These are phyloP conservation scores for Pectinophora gossypiella DNA, from an alignment of 1,140 invertebrate species.

Conservation along the genomic window DNA sequence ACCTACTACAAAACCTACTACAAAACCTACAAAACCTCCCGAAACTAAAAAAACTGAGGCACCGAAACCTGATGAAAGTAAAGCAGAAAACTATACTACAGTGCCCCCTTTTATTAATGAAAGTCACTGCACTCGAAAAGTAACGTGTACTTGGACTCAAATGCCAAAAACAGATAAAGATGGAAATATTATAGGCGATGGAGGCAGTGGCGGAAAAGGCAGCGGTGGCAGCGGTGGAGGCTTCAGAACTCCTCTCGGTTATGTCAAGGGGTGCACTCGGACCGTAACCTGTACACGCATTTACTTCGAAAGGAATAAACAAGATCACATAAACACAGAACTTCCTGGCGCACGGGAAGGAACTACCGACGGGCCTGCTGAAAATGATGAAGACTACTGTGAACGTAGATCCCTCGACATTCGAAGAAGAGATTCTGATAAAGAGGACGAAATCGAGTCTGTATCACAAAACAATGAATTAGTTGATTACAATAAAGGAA, in stretches of 20 bases:
- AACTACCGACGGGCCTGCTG: not conserved
- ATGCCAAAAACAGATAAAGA: constrained; percentile 29
- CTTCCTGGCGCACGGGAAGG: not conserved
- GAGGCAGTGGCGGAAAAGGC: too few relatives aligned
- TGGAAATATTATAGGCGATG: constrained; percentile 19
- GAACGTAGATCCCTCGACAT: constrained; percentile 54
- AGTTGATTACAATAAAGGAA: too few relatives aligned
- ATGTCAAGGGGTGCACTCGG: constrained; percentile 58
- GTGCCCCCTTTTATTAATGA: constrained; percentile 45
- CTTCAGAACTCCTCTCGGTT: constrained; percentile 51
- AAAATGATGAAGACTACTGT: constrained; percentile 57
- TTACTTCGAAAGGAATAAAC: constrained; percentile 53
- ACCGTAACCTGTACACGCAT: constrained; percentile 61
- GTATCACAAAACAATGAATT: too few relatives aligned
- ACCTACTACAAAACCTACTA: constrained; percentile 5
- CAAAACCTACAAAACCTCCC: not conserved
- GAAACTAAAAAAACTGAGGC: constrained; percentile 7
- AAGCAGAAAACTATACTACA: constrained; percentile 31
- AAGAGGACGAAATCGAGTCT: not conserved
- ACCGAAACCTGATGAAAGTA: constrained; percentile 9
- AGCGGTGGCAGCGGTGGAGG: constrained; percentile 16
- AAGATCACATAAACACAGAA: constrained; percentile 25
- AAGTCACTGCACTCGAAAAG: constrained; percentile 55
- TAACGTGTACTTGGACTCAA: constrained; percentile 65
- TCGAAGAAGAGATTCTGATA: constrained; percentile 27